Evolutionary conservation across 2,113 vertebrate genomes (phyloP), one percentile per base, ranked within the genome.

Genomic region (Lepisosteus osseus): DNA sequence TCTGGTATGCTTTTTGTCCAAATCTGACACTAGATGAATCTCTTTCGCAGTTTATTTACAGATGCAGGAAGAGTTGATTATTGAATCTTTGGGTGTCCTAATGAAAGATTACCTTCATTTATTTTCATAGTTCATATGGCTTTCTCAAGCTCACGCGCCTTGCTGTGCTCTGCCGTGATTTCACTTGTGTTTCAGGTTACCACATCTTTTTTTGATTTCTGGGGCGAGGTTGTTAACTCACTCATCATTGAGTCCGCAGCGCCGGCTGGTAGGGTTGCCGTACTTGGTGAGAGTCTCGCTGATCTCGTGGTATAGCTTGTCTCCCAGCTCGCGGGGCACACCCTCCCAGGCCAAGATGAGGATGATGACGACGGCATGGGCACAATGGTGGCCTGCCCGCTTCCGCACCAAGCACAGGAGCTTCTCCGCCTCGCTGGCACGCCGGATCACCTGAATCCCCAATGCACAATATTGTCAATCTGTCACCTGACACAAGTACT

Each of bases 331-430:
- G 65, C 84, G 91, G 0, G 95, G 94, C 68, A 99, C 95, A 17
- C 97, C 97, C 81, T 99, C 97, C 97, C 97, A 99, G 67, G 95
- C 95, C 88, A 99, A 82, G 80, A 99, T 98, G 75, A 99, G 89
- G 78, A 99, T 95, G 86, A 99, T 91, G 70, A 99, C 96, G 83
- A 97, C 92, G 0, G 97, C 94, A 0, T 98, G 95, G 82, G 89
- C 93, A 86, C 97, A 99, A 84, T 94, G 94, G 88, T 99, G 97
- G 64, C 97, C 97, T 0, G 93, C 90, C 0, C 97, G 94, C 8
- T 96, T 93, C 2, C 96, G 90, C 71, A 99, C 97, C 87, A 99
- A 77, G 79, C 96, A 98, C 67, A 99, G 82, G 69, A 99, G 84
- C 79, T 99, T 99, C 90, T 99, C 97, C 55, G 92, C 93, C 61